phyloP scores from a whole-genome alignment of 2,113 vertebrate species.

The Pyxicephalus adspersus region DNA sequence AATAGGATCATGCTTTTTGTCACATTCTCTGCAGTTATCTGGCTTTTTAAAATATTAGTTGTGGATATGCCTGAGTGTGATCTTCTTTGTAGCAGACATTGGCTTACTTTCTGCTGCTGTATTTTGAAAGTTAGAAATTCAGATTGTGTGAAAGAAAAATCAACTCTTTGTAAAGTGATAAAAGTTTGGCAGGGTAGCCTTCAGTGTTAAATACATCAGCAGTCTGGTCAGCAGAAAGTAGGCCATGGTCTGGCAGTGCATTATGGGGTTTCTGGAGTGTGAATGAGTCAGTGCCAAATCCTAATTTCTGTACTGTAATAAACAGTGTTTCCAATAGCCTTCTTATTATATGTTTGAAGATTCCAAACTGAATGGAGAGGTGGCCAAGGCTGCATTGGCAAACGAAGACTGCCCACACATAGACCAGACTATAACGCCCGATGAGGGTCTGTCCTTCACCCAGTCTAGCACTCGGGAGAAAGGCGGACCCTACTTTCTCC shows the following conservation, averaged over 20 bases:
- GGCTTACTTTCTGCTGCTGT: background rate
- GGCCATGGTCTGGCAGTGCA: background rate
- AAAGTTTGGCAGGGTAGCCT: no score
- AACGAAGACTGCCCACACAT: slow-evolving; percentile 99
- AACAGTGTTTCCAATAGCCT: slow-evolving; percentile 83
- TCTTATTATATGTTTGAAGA: slow-evolving; percentile 91
- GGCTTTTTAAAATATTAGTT: background rate
- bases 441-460: slow-evolving; percentile 96
- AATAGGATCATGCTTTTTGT: no score
- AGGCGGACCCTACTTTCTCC: slow-evolving; percentile 96
- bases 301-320: slow-evolving; percentile 62
- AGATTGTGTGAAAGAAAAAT: background rate
- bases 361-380: slow-evolving; percentile 97
- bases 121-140: background rate
- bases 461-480: slow-evolving; percentile 91
- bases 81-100: background rate
- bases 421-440: slow-evolving; percentile 97
- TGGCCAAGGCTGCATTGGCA: slow-evolving; percentile 95
- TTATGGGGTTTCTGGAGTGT: background rate
- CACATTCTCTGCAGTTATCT: background rate
- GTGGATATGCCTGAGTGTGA: background rate
- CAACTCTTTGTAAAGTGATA: no score
- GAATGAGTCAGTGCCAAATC: slow-evolving; percentile 2
- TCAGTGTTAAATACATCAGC: no score
- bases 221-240: background rate